Evolutionary conservation across 2,797 vertebrate genomes (phyloP).

Genomic region (Sebastes dallii): DNA sequence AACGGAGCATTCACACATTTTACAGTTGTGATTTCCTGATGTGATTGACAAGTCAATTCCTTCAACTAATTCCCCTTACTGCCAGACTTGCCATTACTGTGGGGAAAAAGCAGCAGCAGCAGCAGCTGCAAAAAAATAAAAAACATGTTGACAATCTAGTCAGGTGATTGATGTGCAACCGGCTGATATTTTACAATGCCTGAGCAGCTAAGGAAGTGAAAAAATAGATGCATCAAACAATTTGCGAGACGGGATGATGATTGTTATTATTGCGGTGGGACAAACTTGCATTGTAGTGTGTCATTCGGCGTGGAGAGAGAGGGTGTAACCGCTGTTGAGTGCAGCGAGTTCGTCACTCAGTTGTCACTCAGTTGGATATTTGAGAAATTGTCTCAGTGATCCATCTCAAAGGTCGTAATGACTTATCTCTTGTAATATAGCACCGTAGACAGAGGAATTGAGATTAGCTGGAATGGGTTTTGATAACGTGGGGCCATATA

Average conservation of each 20-base stretch:
- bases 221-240: conserved; percentile 29
- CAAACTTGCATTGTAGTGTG: not conserved
- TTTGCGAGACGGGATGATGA: conserved; percentile 32
- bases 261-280: conserved; percentile 15
- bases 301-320: not conserved
- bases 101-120: conserved; percentile 19
- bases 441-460: not conserved
- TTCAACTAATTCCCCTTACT: conserved; percentile 23
- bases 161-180: conserved; percentile 56
- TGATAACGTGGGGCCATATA: not conserved
- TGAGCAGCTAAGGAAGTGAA: conserved; percentile 33
- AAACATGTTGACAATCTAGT: conserved; percentile 29
- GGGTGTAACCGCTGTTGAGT: not conserved
- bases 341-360: conserved; percentile 8
- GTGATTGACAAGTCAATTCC: conserved; percentile 61
- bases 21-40: conserved; percentile 55
- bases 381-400: conserved; percentile 5
- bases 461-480: not conserved
- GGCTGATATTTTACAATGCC: conserved; percentile 40
- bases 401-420: not conserved
- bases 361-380: conserved; percentile 10
- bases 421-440: not conserved
- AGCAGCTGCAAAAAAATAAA: not conserved
- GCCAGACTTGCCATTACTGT: conserved; percentile 37
- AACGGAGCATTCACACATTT: conserved; percentile 51